Evolutionary conservation across 2,888 invertebrate genomes (phyloP), one percentile per base, ranked within the genome.

Genomic region (Idaea straminata): DNA sequence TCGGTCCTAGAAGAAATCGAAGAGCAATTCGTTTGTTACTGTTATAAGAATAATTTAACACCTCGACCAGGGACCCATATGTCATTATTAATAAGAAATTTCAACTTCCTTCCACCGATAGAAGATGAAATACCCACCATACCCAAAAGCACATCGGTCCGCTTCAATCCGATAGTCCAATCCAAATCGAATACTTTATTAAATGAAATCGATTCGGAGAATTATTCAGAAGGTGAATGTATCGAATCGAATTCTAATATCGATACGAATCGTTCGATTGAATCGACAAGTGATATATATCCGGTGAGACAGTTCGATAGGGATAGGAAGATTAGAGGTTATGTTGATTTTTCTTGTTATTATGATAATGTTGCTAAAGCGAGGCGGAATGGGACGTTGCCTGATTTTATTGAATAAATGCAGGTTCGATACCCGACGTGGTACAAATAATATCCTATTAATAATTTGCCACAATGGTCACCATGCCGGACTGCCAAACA

Each of bases 301-400:
- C 87, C 90, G 3, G 82, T 81, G 0, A 77, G 85, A 57, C 82
- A 83, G 36, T 87, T 84, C 58, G 95, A 96, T 77, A 94, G 93
- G 73, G 95, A 96, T 78, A 94, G 95, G 34, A 94, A 94, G 78
- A 96, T 98, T 3, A 94, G 95, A 64, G 94, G 97, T 0, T 98
- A 98, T 81, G 97, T 98, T 0, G 96, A 97, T 84, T 98, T 98
- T 84, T 93, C 95, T 0, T 96, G 95, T 77, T 98, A 96, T 89
- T 97, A 95, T 76, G 93, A 94, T 67, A 96, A 96, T 79, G 94
- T 96, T 0, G 95, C 95, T 58, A 94, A 93, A 70, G 96, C 96
- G 3, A 93, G 94, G 70, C 88, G 89, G 69, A 95, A 95, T 76
- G 96, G 96, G 0, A 95, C 94, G 0, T 80, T 96, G 66, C 96